Percentiles rank a stretch among this genome's conserved stretches.
Evolutionary conservation across 2,888 invertebrate genomes (phyloP).

Genomic region (Laothoe populi): DNA sequence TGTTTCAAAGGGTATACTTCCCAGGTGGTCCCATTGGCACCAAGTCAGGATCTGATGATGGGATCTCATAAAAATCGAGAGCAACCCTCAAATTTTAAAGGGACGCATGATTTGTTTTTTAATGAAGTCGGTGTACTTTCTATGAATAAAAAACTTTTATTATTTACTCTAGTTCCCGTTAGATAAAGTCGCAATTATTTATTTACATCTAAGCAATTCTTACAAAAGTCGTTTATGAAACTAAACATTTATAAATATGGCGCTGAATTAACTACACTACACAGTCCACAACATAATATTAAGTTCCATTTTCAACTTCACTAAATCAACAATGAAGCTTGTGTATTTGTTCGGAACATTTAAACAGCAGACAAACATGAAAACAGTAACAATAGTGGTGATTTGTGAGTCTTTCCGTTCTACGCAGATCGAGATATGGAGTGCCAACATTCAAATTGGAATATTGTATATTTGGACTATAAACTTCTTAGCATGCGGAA

Average conservation of each 20-base stretch:
- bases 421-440: constrained; percentile 33
- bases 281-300: constrained; percentile 29
- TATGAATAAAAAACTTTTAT: no score
- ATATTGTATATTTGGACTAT: constrained; percentile 52
- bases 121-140: no score
- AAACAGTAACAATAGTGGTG: constrained; percentile 50
- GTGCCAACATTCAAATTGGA: constrained; percentile 63
- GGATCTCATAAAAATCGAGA: no score
- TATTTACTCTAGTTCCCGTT: no score
- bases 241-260: neutral
- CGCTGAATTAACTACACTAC: neutral
- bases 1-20: no score
- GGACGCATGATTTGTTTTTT: no score
- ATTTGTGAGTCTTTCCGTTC: constrained; percentile 47
- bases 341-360: constrained; percentile 39
- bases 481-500: constrained; percentile 39
- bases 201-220: neutral
- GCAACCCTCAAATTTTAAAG: no score
- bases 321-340: constrained; percentile 33
- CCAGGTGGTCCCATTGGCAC: no score
- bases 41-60: no score
- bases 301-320: constrained; percentile 31
- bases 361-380: constrained; percentile 49
- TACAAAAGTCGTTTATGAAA: neutral
- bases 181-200: neutral